Evolutionary conservation across 2,888 invertebrate genomes (phyloP).

Genomic region (Leptopilina drosophilae): DNA sequence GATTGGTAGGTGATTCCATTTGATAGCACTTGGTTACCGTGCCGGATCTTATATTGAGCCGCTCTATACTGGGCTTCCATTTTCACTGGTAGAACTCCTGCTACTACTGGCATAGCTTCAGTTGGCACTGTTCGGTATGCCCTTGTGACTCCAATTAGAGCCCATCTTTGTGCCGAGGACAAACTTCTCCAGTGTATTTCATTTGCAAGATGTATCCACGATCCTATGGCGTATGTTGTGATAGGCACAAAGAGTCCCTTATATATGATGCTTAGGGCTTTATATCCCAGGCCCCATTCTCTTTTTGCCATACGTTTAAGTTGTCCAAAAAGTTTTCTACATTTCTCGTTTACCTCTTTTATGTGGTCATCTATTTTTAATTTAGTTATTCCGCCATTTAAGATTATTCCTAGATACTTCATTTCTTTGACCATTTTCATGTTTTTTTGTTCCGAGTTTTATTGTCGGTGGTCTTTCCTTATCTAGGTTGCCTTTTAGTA

Average conservation of each 20-base stretch:
- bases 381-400: slow-evolving; percentile 24
- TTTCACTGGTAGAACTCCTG: background rate
- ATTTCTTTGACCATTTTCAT: slow-evolving; percentile 5
- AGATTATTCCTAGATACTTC: slow-evolving; percentile 46
- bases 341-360: background rate
- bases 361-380: slow-evolving; percentile 46
- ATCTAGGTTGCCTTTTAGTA: slow-evolving; percentile 36
- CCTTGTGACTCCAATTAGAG: slow-evolving; percentile 18
- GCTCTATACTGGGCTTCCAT: background rate
- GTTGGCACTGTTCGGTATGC: slow-evolving; percentile 44
- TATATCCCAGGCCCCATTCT: too few relatives aligned
- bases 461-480: slow-evolving; percentile 30
- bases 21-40: too few relatives aligned
- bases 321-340: too few relatives aligned
- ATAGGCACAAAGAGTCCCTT: too few relatives aligned
- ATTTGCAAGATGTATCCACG: slow-evolving; percentile 44
- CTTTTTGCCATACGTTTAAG: too few relatives aligned
- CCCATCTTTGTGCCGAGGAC: background rate
- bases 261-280: too few relatives aligned
- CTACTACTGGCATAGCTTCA: slow-evolving; percentile 27
- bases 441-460: background rate
- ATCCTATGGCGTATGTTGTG: slow-evolving; percentile 44
- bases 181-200: background rate
- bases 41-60: too few relatives aligned
- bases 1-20: too few relatives aligned